Percentiles rank a stretch among this genome's conserved stretches.
Conservation (phyloP, 2,113 vertebrate species). For the Malurus alboscapulatus region DNA sequence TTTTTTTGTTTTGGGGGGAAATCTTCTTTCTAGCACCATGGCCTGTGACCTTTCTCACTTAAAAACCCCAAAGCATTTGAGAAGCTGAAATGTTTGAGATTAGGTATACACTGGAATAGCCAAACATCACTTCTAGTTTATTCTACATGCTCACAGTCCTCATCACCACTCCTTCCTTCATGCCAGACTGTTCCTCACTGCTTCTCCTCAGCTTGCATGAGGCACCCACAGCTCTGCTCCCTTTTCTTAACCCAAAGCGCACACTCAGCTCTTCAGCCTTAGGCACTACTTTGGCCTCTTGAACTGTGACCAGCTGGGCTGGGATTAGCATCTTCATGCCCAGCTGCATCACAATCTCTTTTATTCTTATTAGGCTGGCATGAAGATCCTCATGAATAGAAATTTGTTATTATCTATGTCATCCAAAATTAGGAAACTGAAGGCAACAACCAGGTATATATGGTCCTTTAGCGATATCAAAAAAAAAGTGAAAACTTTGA, state of each 20-base stretch:
- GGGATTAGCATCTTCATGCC: neutral
- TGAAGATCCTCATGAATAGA: neutral
- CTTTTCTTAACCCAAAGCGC: neutral
- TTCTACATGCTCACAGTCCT: neutral
- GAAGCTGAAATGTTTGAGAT: neutral
- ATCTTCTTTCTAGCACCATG: neutral
- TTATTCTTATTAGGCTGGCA: neutral
- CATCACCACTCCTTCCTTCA: neutral
- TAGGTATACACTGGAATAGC: neutral
- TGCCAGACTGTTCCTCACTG: neutral
- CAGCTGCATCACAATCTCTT: neutral
- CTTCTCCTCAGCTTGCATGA: neutral
- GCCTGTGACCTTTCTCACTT: neutral
- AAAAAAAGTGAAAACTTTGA: neutral
- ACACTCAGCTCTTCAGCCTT: neutral
- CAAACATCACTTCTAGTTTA: neutral
- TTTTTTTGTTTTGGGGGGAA: neutral
- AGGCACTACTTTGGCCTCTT: neutral
- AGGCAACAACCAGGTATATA: neutral
- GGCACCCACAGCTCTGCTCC: neutral
- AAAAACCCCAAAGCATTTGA: neutral
- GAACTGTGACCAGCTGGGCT: neutral
- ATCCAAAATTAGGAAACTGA: neutral
- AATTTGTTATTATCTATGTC: neutral
- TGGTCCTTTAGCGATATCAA: rapidly evolving